Conservation (phyloP, 2,113 vertebrate genomes). For the Actenoides hombroni region DNA sequence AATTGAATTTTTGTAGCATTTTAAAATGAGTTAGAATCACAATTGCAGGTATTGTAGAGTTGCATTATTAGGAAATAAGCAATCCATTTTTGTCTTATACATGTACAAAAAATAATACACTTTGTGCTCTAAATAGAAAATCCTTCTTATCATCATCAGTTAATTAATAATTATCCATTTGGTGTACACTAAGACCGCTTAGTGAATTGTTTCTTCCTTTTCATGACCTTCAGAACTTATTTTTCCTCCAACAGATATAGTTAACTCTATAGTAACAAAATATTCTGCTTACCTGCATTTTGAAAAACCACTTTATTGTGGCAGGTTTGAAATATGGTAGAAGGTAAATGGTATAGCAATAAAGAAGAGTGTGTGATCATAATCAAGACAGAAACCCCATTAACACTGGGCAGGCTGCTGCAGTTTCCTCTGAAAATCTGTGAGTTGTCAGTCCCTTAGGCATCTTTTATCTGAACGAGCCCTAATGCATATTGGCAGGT, state of each 20-base stretch:
- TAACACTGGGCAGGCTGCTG: not conserved
- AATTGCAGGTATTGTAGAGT: not conserved
- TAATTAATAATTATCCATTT: not conserved
- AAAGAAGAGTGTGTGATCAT: not conserved
- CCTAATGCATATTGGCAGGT: conserved; percentile 55
- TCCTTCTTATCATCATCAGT: not conserved
- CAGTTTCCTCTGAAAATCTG: not conserved
- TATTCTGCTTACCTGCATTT: not conserved
- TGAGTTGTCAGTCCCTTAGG: conserved; percentile 25
- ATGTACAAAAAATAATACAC: not conserved
- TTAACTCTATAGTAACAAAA: not conserved
- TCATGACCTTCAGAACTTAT: not conserved
- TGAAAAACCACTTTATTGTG: not conserved
- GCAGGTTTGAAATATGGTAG: not conserved
- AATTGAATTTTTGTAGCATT: not conserved
- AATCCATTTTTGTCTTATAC: not conserved
- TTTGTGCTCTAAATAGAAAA: not conserved
- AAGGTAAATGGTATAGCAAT: not conserved
- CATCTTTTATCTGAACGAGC: not conserved
- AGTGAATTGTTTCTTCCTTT: not conserved
- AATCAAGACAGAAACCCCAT: not conserved
- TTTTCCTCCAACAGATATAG: not conserved
- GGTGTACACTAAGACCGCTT: not conserved
- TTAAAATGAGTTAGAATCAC: not conserved
- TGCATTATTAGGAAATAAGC: not conserved